Base-by-base conservation (phyloP, 2,797 vertebrate genomes). In the Craterocephalus amniculus region DNA sequence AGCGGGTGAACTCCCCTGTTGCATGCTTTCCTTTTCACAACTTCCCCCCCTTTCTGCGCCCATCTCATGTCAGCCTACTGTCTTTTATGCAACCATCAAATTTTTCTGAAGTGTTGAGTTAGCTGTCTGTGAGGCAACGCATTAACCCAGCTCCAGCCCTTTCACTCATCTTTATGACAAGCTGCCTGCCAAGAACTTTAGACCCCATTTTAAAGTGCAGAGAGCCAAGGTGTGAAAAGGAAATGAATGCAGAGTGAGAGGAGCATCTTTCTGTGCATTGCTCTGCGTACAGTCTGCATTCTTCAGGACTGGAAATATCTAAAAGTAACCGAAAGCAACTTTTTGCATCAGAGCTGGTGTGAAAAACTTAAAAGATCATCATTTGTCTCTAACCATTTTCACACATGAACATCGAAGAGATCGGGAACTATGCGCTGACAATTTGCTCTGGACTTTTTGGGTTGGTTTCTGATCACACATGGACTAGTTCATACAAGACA, bases 1-100 rank as follows among this genome's bases (percentile, higher is more conserved):
- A 85, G 74, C 60, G 72, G 51, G 76, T 72, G 70, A 49, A 22
- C 49, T 58, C 27, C 54, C 55, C 78, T 78, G 55, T 63, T 70
- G 22, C 48, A 0, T 4, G 69, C 62, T 70, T 69, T 83, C 63
- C 60, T 75, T 59, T 74, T 58, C 54, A 60, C 43, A 45, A 61
- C 8, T 61, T 73, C 70, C 63, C 27, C 56, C 4, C 29, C 6
- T 31, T 34, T 34, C 10, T 62, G 68, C 40, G 4, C 32, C 61
- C 11, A 76, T 38, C 51, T 74, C 57, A 70, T 58, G 48, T 78
- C 29, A 18, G 64, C 58, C 20, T 78, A 49, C 3, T 35, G 26
- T 55, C 72, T 70, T 77, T 59, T 0, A 26, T 26, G 35, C 40
- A 55, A 9, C 73, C 81, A 64, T 76, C 78, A 74, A 40, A 45